These are phyloP conservation scores for Antigone vipio DNA, from an alignment of 2,113 vertebrate genomes.

Conservation along the genomic window DNA sequence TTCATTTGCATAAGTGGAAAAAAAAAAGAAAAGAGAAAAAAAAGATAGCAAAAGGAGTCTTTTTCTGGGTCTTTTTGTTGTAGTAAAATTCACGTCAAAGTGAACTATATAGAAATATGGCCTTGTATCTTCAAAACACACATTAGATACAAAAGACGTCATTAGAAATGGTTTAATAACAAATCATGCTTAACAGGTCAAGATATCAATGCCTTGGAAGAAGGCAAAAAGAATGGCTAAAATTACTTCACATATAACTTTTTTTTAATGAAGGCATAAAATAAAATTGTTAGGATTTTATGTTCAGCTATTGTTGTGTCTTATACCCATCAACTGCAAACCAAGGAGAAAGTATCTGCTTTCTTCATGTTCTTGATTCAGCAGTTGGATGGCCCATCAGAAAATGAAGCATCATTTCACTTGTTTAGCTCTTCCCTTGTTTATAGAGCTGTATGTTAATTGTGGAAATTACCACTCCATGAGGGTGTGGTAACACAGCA, in stretches of 20 bases:
- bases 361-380: neutral
- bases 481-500: neutral
- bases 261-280: neutral
- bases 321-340: neutral
- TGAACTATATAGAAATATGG: neutral
- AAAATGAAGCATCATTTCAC: neutral
- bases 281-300: neutral
- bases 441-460: neutral
- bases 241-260: neutral
- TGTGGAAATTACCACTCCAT: neutral
- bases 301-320: neutral
- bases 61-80: neutral
- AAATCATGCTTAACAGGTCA: neutral
- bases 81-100: neutral
- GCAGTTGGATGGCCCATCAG: neutral
- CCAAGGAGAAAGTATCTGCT: neutral
- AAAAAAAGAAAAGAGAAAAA: neutral
- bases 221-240: neutral
- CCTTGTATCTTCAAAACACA: neutral
- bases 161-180: neutral
- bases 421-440: neutral
- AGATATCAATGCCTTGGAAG: neutral
- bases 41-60: neutral
- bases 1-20: neutral
- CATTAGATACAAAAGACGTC: neutral